Base-by-base conservation (phyloP, 2,888 invertebrate genomes). In the Drosophila atripex region DNA sequence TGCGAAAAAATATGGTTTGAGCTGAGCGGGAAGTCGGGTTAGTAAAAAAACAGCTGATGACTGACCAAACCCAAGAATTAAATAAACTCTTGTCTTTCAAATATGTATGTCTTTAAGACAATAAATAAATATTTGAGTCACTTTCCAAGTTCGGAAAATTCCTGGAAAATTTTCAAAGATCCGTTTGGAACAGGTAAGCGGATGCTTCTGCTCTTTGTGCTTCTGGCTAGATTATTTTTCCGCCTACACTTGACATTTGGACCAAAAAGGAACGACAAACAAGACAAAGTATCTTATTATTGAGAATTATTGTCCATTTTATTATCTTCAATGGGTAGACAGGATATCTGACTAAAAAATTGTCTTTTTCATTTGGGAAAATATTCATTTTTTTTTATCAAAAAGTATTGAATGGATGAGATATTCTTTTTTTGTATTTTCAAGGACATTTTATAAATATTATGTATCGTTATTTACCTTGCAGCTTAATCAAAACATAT, bases 21-120 rank as follows among this genome's bases (percentile, higher is more conserved):
- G 9, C 16, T 21, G 38, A 46, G 16, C 39, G 60, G 28, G 32
- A 41, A 35, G 12, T 11, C 18, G 35, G 11, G 2, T 30, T 23
- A 12, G 35, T 23, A 32, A 12, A 9, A 35, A 35, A 65, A 55
- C 65, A 65, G 65, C 65, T 65, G 65, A 65, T 68, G 28, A 16
- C 46, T 39, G 56, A 49, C 65, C 68, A 53, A 63, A 46, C 68
- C 63, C 63, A 30, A 38, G 43, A 46, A 64, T 30, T 23, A 6
- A 30, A 30, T 35, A 28, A 3, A 28, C 8, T 28, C 5, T 8
- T 43, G 9, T 11, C 9, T 51, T 43, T 65, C 28, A 28, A 9
- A 2, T 18, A 14, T 18, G 14, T 11, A 21, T 7, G 5, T 21
- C 14, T 1, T 12, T 7, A 50, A 14, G 18, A 18, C 9, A 9